Percentiles rank a stretch among this genome's conserved stretches.
phyloP scores from a whole-genome alignment of 1,140 invertebrate species.

The Cydia amplana region DNA sequence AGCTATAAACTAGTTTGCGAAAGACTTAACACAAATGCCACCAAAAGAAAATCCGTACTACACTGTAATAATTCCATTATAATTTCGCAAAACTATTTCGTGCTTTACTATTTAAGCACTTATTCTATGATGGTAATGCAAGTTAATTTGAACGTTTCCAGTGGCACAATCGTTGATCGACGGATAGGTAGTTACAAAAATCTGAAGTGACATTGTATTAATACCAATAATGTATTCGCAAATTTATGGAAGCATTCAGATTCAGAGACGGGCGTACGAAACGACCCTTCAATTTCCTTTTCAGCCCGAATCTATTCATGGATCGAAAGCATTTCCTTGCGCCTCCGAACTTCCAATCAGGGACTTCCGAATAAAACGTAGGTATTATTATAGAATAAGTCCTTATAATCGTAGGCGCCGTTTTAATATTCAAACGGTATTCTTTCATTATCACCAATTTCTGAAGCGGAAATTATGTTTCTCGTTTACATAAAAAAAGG shows the following conservation, averaged over 20 bases:
- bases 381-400: slow-evolving; percentile 55
- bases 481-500: slow-evolving; percentile 16
- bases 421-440: slow-evolving; percentile 64
- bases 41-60: slow-evolving; percentile 49
- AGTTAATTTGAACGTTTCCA: slow-evolving; percentile 23
- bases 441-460: slow-evolving; percentile 29
- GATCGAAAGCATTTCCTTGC: slow-evolving; percentile 59
- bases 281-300: slow-evolving; percentile 69
- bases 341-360: slow-evolving; percentile 60
- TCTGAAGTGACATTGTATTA: slow-evolving; percentile 46
- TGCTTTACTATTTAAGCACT: not conserved
- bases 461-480: slow-evolving; percentile 9
- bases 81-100: slow-evolving; percentile 47
- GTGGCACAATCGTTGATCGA: slow-evolving; percentile 16
- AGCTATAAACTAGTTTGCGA: slow-evolving; percentile 54
- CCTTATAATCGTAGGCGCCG: slow-evolving; percentile 57
- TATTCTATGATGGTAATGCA: slow-evolving; percentile 2
- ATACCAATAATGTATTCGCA: slow-evolving; percentile 58
- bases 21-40: slow-evolving; percentile 59
- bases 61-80: slow-evolving; percentile 51
- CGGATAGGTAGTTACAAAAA: slow-evolving; percentile 14
- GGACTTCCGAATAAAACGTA: slow-evolving; percentile 51
- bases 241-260: slow-evolving; percentile 57
- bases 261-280: slow-evolving; percentile 56
- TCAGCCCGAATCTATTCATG: slow-evolving; percentile 64